Percentiles rank a stretch among this genome's conserved stretches.
Evolutionary conservation across 2,888 invertebrate genomes (phyloP).

Genomic region (Lepidocyrtoides sp.): DNA sequence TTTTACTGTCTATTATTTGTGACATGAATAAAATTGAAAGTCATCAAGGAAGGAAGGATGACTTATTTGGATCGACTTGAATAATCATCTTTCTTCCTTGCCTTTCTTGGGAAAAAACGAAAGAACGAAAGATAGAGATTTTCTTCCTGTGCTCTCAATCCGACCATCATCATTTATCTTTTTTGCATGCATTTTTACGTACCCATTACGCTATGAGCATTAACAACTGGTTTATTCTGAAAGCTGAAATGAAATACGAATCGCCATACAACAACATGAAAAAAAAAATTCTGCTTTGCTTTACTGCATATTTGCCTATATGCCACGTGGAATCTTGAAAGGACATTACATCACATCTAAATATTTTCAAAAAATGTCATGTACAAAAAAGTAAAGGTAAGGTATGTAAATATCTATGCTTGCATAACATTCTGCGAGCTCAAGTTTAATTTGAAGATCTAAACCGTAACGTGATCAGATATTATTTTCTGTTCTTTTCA

Average conservation of each 20-base stretch:
- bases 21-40: slow-evolving; percentile 77
- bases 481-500: no score
- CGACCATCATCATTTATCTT: slow-evolving; percentile 23
- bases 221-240: not conserved
- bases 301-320: no score
- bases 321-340: not conserved
- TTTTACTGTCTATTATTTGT: slow-evolving; percentile 74
- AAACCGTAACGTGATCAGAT: no score
- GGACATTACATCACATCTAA: no score
- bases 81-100: slow-evolving; percentile 54
- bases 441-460: no score
- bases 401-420: no score
- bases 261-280: no score
- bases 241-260: no score
- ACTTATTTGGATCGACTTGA: slow-evolving; percentile 70
- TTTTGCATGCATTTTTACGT: slow-evolving; percentile 16
- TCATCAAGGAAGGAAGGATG: slow-evolving; percentile 73
- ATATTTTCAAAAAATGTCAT: no score
- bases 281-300: no score
- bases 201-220: not conserved
- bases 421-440: no score
- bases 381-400: not conserved
- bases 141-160: slow-evolving; percentile 42
- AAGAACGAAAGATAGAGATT: slow-evolving; percentile 20
- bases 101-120: not conserved